Evolutionary conservation across 2,797 vertebrate genomes (phyloP).

Genomic region (Ptychadena robeensis): DNA sequence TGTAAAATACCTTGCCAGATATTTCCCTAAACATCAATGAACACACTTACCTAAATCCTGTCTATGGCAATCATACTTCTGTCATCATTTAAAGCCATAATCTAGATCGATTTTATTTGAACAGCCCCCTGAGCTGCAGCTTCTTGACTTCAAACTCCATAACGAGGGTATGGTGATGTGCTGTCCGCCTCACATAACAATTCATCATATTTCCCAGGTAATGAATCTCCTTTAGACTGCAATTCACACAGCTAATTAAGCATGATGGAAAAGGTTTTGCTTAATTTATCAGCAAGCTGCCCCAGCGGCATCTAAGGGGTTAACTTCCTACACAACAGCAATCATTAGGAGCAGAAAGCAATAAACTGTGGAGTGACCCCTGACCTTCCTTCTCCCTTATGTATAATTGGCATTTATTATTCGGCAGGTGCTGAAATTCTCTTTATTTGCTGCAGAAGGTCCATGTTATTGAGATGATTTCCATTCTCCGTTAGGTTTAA

Average conservation of each 20-base stretch:
- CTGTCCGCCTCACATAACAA: conserved; percentile 22
- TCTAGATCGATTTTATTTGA: conserved; percentile 56
- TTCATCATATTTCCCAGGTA: conserved; percentile 55
- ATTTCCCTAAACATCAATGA: conserved; percentile 17
- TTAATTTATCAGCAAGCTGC: conserved; percentile 23
- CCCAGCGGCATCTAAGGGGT: conserved; percentile 38
- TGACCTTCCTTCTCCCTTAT: conserved; percentile 67
- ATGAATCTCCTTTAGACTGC: conserved; percentile 46
- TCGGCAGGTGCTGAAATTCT: conserved; percentile 59
- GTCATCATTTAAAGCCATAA: conserved; percentile 53
- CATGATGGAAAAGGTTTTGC: conserved; percentile 48
- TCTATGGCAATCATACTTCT: conserved; percentile 30
- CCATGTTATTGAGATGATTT: conserved; percentile 54
- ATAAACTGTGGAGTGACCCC: conserved; percentile 74
- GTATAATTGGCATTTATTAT: conserved; percentile 64
- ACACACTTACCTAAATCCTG: conserved; percentile 22
- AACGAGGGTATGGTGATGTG: conserved; percentile 45
- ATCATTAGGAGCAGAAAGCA: conserved; percentile 70
- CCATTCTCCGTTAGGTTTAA: conserved; percentile 31
- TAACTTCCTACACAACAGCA: conserved; percentile 65
- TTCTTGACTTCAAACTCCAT: conserved; percentile 17
- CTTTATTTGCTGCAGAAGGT: conserved; percentile 59
- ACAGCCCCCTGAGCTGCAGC: conserved; percentile 42
- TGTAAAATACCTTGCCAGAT: background rate
- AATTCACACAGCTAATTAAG: conserved; percentile 59